Percentiles rank a stretch among this genome's conserved stretches.
Evolutionary conservation across 1,140 invertebrate species (phyloP).

Genomic region (Ephestia elutella): DNA sequence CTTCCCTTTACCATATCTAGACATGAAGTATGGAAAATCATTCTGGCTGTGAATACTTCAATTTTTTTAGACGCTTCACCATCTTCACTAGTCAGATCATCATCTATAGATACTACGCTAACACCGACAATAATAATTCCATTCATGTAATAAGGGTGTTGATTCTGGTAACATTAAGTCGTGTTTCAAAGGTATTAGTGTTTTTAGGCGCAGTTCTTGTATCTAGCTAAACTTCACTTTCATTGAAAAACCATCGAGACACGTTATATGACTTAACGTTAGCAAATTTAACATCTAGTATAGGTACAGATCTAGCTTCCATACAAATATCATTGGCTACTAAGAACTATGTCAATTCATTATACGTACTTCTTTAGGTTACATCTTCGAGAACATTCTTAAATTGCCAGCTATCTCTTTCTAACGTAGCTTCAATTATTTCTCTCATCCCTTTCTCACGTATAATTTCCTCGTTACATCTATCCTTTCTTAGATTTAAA

Average conservation of each 20-base stretch:
- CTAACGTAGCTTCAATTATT: slow-evolving; percentile 22
- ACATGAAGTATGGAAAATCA: slow-evolving; percentile 66
- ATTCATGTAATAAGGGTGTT: background rate
- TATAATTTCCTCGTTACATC: slow-evolving; percentile 23
- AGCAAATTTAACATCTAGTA: too few relatives aligned
- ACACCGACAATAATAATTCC: slow-evolving; percentile 50
- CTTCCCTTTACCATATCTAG: slow-evolving; percentile 65
- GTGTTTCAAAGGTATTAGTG: too few relatives aligned
- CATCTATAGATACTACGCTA: slow-evolving; percentile 32
- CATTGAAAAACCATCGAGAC: too few relatives aligned
- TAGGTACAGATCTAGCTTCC: background rate
- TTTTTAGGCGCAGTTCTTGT: too few relatives aligned
- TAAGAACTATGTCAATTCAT: slow-evolving; percentile 39
- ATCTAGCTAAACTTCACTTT: too few relatives aligned
- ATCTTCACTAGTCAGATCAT: slow-evolving; percentile 34
- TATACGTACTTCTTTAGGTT: slow-evolving; percentile 30
- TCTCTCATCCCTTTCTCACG: slow-evolving; percentile 22
- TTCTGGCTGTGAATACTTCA: slow-evolving; percentile 71
- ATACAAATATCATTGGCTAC: slow-evolving; percentile 2
- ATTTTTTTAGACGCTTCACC: slow-evolving; percentile 55
- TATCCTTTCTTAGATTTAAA: slow-evolving; percentile 38
- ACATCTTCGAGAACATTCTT: slow-evolving; percentile 17
- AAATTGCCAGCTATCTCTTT: slow-evolving; percentile 19
- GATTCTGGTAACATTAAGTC: too few relatives aligned
- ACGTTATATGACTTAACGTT: too few relatives aligned